Evolutionary conservation across 1,140 invertebrate species (phyloP).

Genomic region (Drosophila simulans): DNA sequence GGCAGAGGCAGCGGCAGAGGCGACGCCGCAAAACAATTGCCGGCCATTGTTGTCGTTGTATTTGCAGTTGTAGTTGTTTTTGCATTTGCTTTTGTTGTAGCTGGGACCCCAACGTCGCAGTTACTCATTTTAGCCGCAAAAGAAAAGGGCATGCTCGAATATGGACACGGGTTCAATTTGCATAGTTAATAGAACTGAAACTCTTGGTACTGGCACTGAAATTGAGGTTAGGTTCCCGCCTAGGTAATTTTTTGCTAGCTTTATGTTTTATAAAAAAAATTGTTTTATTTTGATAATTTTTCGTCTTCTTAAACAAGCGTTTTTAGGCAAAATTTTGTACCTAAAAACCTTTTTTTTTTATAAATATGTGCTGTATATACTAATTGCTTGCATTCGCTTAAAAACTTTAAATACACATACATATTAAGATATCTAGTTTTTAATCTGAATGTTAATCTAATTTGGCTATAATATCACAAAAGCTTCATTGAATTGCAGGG

Average conservation of each 20-base stretch:
- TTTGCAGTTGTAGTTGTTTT: slow-evolving; percentile 23
- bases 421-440: too few species aligned
- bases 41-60: slow-evolving; percentile 69
- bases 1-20: background rate
- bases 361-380: too few species aligned
- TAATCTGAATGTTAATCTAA: too few species aligned
- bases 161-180: background rate
- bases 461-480: background rate
- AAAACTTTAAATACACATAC: too few species aligned
- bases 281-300: background rate
- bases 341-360: too few species aligned
- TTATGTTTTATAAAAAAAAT: background rate
- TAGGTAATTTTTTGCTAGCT: too few species aligned
- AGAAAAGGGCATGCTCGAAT: slow-evolving; percentile 18
- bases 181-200: background rate
- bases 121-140: slow-evolving; percentile 24
- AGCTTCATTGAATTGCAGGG: background rate
- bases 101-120: slow-evolving; percentile 33
- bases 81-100: slow-evolving; percentile 36
- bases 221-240: too few species aligned
- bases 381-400: too few species aligned
- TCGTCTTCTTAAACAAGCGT: too few species aligned
- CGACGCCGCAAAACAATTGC: slow-evolving; percentile 70
- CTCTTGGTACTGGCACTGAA: too few species aligned
- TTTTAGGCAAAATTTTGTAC: too few species aligned